Percentiles rank a stretch among this genome's conserved stretches.
phyloP scores from a whole-genome alignment of 2,113 vertebrate genomes.

The Cryptotis parvus region DNA sequence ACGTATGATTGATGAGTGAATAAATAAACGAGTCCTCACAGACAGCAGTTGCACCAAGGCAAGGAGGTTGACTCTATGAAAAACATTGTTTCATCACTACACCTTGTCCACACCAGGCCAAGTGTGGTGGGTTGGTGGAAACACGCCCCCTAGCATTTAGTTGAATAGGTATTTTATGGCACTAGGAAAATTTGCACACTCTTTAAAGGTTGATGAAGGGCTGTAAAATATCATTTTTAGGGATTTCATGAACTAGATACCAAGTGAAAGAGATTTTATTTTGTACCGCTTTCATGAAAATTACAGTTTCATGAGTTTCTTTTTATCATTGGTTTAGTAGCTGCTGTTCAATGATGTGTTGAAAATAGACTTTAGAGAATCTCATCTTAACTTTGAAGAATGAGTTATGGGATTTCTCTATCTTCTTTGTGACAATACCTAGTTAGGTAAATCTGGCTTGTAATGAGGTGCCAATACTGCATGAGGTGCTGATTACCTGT shows the following conservation, averaged over 20 bases:
- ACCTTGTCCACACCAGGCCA: not conserved
- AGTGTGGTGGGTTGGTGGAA: not conserved
- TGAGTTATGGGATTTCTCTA: conserved; percentile 30
- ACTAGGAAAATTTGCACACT: not conserved
- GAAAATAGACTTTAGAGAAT: not conserved
- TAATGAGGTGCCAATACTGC: not conserved
- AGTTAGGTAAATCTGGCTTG: not conserved
- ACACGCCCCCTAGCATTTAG: not conserved
- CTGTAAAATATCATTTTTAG: conserved; percentile 35
- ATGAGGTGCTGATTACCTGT: not conserved
- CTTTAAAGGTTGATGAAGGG: not conserved
- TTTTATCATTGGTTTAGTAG: not conserved
- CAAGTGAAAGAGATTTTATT: conserved; percentile 6
- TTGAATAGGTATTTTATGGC: not conserved
- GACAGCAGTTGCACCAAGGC: not conserved
- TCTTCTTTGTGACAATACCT: conserved; percentile 4
- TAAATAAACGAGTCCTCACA: not conserved
- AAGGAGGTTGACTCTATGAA: not conserved
- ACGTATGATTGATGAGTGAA: not conserved
- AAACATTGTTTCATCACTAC: not conserved
- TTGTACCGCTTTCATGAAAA: not conserved
- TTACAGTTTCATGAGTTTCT: conserved; percentile 37
- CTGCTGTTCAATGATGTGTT: conserved; percentile 12
- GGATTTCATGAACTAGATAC: not conserved
- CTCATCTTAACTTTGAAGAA: not conserved